Conservation (phyloP, 2,113 vertebrate species). For the Lota lota region DNA sequence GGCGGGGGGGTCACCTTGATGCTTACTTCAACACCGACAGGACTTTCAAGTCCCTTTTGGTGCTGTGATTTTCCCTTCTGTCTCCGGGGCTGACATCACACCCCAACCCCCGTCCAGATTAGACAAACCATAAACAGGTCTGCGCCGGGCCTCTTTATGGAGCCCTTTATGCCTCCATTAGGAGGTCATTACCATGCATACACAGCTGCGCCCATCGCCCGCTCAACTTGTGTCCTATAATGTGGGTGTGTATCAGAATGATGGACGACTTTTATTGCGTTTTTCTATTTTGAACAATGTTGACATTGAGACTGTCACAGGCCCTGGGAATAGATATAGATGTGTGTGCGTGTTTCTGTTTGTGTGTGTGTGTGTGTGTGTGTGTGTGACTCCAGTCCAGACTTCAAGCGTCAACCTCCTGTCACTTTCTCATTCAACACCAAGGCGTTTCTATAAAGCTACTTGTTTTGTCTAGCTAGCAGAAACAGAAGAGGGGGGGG, state of each 20-base stretch:
- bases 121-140: constrained; percentile 65
- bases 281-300: constrained; percentile 59
- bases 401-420: constrained; percentile 23
- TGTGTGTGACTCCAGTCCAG: constrained; percentile 16
- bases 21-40: constrained; percentile 56
- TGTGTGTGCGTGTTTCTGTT: constrained; percentile 8
- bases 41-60: constrained; percentile 53
- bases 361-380: not conserved
- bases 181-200: constrained; percentile 65
- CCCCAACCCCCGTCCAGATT: constrained; percentile 56
- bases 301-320: constrained; percentile 56
- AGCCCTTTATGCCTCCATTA: constrained; percentile 55
- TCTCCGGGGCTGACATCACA: constrained; percentile 61
- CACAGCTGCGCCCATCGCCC: constrained; percentile 35
- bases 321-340: constrained; percentile 17
- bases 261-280: constrained; percentile 35
- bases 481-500: no score
- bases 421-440: constrained; percentile 45
- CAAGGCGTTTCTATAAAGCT: constrained; percentile 43
- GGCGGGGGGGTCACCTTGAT: constrained; percentile 44
- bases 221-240: constrained; percentile 42
- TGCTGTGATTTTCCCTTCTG: constrained; percentile 64
- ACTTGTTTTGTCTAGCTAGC: constrained; percentile 49
- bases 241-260: constrained; percentile 55
- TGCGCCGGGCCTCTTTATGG: constrained; percentile 51